These are phyloP conservation scores for Trogon melanurus DNA, from an alignment of 2,113 vertebrate genomes.

Conservation along the genomic window DNA sequence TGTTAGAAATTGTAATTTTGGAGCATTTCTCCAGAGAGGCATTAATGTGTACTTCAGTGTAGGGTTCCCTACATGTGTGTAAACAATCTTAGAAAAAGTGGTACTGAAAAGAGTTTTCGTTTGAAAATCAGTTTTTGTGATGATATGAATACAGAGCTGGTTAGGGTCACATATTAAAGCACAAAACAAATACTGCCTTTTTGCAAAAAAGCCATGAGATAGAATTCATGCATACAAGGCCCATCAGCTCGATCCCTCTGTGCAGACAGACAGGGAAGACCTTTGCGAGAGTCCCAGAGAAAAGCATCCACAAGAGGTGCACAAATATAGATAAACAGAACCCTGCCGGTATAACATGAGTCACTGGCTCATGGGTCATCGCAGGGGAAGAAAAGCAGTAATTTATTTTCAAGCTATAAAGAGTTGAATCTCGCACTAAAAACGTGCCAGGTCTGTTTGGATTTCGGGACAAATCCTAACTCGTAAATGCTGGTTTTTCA, in stretches of 20 bases:
- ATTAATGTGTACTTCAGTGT: background rate
- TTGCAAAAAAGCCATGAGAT: background rate
- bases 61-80: background rate
- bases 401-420: background rate
- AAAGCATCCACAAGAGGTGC: background rate
- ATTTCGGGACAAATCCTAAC: accelerated
- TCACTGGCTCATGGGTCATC: background rate
- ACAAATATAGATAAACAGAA: background rate
- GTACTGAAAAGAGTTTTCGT: background rate
- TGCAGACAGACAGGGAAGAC: background rate
- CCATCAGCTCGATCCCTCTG: too few species aligned
- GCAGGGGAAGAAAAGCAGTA: background rate
- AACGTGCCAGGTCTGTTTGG: accelerated
- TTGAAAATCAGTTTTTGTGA: background rate
- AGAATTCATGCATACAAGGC: background rate
- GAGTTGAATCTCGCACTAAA: accelerated
- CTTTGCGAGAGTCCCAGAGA: background rate
- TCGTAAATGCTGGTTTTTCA: accelerated
- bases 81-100: background rate
- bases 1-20: background rate
- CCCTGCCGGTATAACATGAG: accelerated
- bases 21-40: background rate
- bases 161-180: background rate
- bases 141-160: background rate
- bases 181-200: background rate